Evolutionary conservation across 2,113 vertebrate genomes (phyloP).

Genomic region (Erpornis zantholeuca): DNA sequence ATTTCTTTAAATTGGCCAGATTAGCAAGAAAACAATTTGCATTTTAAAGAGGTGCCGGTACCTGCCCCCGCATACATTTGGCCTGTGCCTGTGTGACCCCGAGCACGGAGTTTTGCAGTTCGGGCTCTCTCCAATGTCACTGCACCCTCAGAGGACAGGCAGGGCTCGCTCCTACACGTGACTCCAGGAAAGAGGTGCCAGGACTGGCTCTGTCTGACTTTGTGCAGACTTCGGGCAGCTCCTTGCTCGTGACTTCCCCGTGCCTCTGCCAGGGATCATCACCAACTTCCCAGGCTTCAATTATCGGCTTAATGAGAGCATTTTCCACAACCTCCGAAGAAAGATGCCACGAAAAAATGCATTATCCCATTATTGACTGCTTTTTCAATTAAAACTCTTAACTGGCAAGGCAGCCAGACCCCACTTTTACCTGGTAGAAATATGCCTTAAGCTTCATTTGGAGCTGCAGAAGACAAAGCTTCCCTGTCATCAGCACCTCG

Average conservation of each 20-base stretch:
- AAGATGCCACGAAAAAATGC: neutral
- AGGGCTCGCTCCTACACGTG: neutral
- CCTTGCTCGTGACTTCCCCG: neutral
- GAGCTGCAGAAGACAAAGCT: neutral
- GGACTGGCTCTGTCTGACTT: neutral
- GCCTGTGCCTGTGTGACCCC: neutral
- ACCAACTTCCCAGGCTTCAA: neutral
- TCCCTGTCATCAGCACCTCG: neutral
- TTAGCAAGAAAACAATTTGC: conserved; percentile 29
- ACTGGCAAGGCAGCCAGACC: neutral
- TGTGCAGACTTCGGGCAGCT: neutral
- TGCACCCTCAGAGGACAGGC: neutral
- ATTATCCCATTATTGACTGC: neutral
- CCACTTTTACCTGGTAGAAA: neutral
- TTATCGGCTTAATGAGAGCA: neutral
- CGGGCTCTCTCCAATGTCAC: neutral
- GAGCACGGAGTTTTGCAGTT: neutral
- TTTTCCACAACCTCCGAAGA: neutral
- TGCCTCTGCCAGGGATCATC: neutral
- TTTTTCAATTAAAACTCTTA: conserved; percentile 45
- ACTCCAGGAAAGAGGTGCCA: neutral
- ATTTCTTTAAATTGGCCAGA: conserved; percentile 3
- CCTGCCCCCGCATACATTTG: neutral
- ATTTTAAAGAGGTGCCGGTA: neutral
- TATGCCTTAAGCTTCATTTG: neutral